Conservation (phyloP, 1,140 invertebrate genomes). For the Cyclargus thomasi region DNA sequence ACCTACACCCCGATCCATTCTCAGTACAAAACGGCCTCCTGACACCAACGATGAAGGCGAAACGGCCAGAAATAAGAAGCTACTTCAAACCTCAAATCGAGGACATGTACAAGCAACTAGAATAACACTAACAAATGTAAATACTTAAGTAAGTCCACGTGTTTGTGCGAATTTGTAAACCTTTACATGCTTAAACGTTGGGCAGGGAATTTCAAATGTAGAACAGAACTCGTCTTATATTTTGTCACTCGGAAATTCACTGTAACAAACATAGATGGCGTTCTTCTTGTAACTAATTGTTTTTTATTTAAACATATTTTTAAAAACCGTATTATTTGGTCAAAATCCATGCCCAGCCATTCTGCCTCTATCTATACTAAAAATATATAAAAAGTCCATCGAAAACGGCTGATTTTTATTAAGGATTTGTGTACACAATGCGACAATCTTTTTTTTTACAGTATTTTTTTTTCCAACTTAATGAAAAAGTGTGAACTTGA, state of each 20-base stretch:
- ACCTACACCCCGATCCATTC: constrained; percentile 94
- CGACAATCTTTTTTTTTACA: not conserved
- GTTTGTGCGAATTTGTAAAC: not conserved
- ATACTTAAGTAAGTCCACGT: constrained; percentile 4
- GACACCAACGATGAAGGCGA: constrained; percentile 97
- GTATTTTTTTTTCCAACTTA: not conserved
- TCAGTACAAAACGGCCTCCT: constrained; percentile 97
- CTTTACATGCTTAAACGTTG: not conserved
- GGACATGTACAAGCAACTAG: constrained; percentile 86
- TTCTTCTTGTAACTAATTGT: not conserved
- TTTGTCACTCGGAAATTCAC: not conserved
- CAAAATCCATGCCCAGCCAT: too few relatives aligned
- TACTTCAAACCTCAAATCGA: constrained; percentile 94
- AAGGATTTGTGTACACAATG: not conserved
- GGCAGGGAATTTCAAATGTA: not conserved
- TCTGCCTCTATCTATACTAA: too few relatives aligned
- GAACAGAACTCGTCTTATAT: not conserved
- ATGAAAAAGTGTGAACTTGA: not conserved
- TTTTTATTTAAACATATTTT: not conserved
- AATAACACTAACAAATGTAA: constrained; percentile 40
- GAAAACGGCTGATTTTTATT: not conserved
- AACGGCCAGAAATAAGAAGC: constrained; percentile 91
- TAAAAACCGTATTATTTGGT: too few relatives aligned
- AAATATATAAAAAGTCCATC: too few relatives aligned
- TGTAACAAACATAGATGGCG: not conserved